Evolutionary conservation across 2,888 invertebrate genomes (phyloP), one percentile per base, ranked within the genome.

Genomic region (Chamaedrilus cognettii): DNA sequence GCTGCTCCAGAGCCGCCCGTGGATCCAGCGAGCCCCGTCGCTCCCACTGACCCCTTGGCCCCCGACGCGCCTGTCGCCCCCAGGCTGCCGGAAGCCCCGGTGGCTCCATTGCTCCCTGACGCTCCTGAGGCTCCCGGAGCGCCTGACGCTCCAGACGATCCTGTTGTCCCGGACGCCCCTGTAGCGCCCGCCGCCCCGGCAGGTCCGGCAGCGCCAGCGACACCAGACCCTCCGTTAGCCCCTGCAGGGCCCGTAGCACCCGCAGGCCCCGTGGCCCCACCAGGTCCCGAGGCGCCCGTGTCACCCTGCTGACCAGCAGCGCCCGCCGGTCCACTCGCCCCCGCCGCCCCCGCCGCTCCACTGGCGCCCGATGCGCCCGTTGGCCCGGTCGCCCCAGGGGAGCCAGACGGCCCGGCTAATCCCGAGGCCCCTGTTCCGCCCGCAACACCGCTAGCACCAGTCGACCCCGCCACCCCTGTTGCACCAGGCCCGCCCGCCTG

Each of bases 121-220:
- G 32, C 11, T 62, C 66, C 66, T 26, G 68, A 64, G 52, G 19
- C 31, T 33, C 70, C 70, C 23, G 65, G 59, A 35, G 11, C 62
- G 32, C 70, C 70, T 32, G n/a, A 15, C 26, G 31, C n/a, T 56
- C 70, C 70, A 34, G 42, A 30, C 2, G 52, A 63, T 34, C 70
- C 70, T 7, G 33, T 56, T 19, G 34, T 31, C 23, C 59, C 62
- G 7, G 57, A n/a, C n/a, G 31, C 49, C 28, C 70, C 70, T 26
- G 67, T 57, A n/a, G 32, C 50, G 28, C 70, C 70, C 30, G 71
- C 68, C 56, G 69, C 62, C 61, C 76, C 76, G 26, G 65, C 63
- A 2, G 35, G 11, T 35, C 51, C 57, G 3, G 51, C 2, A n/a
- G 51, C 19, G 7, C 51, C 57, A 31, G 28, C 11, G 1, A 35